Base-by-base conservation (phyloP, 1,140 invertebrate genomes). In the Bombus waltoni region DNA sequence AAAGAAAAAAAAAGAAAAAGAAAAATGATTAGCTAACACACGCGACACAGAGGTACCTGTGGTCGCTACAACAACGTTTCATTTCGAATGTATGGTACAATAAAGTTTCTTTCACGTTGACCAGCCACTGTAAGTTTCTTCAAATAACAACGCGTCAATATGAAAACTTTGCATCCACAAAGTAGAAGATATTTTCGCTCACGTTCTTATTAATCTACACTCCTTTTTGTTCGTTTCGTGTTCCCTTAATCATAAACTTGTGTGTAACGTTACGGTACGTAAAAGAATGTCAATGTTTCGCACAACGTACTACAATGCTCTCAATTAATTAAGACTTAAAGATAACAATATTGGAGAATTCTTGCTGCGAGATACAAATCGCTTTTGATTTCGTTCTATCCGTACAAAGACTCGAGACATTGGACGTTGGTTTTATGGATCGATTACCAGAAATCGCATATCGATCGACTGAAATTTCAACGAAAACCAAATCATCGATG, bases 281-380 rank as follows among this genome's bases (percentile, higher is more conserved):
- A n/a, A 28, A 72, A 72, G 6, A 72, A n/a, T n/a, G 25, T 42
- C 8, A 44, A 71, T 32, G 18, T 42, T 32, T 44, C 75, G 15
- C 74, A 10, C 53, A 15, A 72, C 22, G 42, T 44, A 6, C 73
- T 53, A 66, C 42, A 76, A 83, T 76, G 65, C 40, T 53, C 74
- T 83, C 77, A 77, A 68, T 70, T 65, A 53, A 3, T 22, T 35
- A 66, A 83, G 25, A 11, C 44, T 47, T 28, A 65, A 42, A 59
- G 42, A 53, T 53, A 77, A 40, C 75, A 40, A 70, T 44, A 44
- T 38, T 13, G 72, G 28, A 75, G 44, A 66, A 53, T 32, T 32
- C 71, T 82, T 44, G 35, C 35, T 38, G 47, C 40, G 38, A 42
- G 68, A 53, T 25, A 40, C 28, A 28, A 72, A 68, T 68, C 10